Percentiles rank a stretch among this genome's conserved stretches.
Conservation (phyloP, 2,113 vertebrate species). For the Octodon degus region DNA sequence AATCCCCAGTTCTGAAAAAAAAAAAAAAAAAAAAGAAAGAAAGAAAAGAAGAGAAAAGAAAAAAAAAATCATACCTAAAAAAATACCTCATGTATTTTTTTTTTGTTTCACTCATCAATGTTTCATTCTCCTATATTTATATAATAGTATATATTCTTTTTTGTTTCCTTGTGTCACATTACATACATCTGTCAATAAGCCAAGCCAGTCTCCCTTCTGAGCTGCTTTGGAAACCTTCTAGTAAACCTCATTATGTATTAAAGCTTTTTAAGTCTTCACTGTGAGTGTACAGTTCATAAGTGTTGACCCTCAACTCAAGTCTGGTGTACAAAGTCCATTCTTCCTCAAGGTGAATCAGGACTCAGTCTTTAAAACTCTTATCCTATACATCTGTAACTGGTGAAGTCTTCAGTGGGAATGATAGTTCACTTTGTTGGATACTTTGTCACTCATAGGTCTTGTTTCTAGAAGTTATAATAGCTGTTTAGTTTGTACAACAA, state of each 20-base stretch:
- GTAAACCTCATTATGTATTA: background rate
- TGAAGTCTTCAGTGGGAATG: background rate
- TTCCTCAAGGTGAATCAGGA: background rate
- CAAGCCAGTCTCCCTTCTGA: fast-evolving
- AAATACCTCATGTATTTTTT: no score
- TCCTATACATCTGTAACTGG: background rate
- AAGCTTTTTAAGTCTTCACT: background rate
- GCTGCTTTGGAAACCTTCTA: fast-evolving
- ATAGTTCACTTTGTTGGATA: background rate
- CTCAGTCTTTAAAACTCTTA: background rate
- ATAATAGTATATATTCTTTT: background rate
- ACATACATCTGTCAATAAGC: no score
- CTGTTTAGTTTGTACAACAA: background rate
- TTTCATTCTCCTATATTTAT: background rate
- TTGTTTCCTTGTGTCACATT: background rate
- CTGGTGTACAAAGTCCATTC: background rate
- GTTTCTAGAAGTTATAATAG: background rate
- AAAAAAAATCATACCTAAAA: no score
- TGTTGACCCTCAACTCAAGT: background rate
- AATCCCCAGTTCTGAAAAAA: no score
- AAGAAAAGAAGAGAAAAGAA: no score
- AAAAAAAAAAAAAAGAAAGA: no score
- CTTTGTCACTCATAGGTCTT: background rate
- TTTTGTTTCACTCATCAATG: background rate
- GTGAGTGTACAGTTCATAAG: background rate